Evolutionary conservation across 2,113 vertebrate genomes (phyloP).

Genomic region (Neodon shergylaensis): DNA sequence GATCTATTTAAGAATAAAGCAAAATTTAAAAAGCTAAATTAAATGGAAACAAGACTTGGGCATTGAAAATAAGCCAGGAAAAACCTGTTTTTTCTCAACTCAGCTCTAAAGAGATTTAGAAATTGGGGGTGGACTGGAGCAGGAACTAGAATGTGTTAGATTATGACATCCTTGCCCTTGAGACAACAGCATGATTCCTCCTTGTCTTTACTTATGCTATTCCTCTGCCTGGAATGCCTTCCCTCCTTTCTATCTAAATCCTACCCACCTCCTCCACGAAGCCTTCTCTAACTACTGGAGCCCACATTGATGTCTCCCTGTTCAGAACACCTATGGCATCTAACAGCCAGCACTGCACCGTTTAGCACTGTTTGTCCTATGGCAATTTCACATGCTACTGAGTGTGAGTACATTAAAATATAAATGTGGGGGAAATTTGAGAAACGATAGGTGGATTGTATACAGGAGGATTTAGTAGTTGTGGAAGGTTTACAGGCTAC

Average conservation of each 20-base stretch:
- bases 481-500: slow-evolving; percentile 54
- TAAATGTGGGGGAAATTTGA: slow-evolving; percentile 79
- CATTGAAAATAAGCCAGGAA: slow-evolving; percentile 68
- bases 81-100: slow-evolving; percentile 70
- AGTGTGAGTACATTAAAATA: slow-evolving; percentile 83
- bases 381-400: slow-evolving; percentile 83
- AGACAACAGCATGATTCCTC: slow-evolving; percentile 82
- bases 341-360: slow-evolving; percentile 82
- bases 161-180: slow-evolving; percentile 79
- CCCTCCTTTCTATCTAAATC: slow-evolving; percentile 83
- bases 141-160: slow-evolving; percentile 80
- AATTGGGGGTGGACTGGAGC: slow-evolving; percentile 80
- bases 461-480: slow-evolving; percentile 62
- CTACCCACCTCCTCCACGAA: slow-evolving; percentile 82
- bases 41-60: slow-evolving; percentile 62
- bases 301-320: slow-evolving; percentile 82
- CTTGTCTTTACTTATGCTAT: slow-evolving; percentile 83
- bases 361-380: slow-evolving; percentile 84
- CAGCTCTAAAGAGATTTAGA: slow-evolving; percentile 74
- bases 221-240: slow-evolving; percentile 83
- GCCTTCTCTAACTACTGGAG: slow-evolving; percentile 80
- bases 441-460: slow-evolving; percentile 64
- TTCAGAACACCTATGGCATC: slow-evolving; percentile 82
- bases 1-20: slow-evolving; percentile 54
- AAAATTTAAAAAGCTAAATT: slow-evolving; percentile 64